Evolutionary conservation across 2,888 invertebrate species (phyloP), one percentile per base, ranked within the genome.

Genomic region (Hirtodrosophila histrioides): DNA sequence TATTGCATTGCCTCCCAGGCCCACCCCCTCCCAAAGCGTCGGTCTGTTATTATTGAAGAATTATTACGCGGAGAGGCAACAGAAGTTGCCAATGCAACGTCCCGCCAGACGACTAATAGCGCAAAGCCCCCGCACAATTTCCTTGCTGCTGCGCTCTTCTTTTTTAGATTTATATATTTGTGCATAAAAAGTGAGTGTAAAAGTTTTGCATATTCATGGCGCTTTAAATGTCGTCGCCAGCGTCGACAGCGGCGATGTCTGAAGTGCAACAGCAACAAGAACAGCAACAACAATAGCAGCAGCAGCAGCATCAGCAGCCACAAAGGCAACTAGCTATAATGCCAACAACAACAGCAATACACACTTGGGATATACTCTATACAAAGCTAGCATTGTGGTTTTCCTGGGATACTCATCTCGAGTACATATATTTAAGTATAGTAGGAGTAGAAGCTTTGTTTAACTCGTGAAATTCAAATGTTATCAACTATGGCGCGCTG

Each of bases 181-280:
- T 75, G 73, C 68, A 85, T 76, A 82, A 79, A 84, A 79, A 81
- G 68, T 55, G 75, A 85, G 79, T 82, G 79, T 70, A 85, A 86
- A 87, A 86, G 75, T 81, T 86, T 86, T 86, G 76, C 81, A 88
- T 87, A 87, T 87, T 88, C 87, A 87, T 86, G 85, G 73, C 75
- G 79, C 84, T 86, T 86, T 84, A 83, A 84, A 84, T 81, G 79
- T 85, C 78, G 83, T 78, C 84, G 81, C 83, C 75, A 70, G 54
- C 69, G 63, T 61, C 65, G 72, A 12, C 51, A 17, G 6, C 54
- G 33, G 35, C 62, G 46, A 64, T 58, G 84, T 82, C 83, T 81
- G 83, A 81, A 81, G 81, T 82, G 84, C 79, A 74, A 41, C 68
- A 68, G 50, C 49, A 45, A n/a, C 50, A 63, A 36, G 48, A 64